A percentile compares a stretch with the other conserved stretches of the same genome.
Conservation (phyloP, 2,797 vertebrate genomes). For the Enteromius anoplus region DNA sequence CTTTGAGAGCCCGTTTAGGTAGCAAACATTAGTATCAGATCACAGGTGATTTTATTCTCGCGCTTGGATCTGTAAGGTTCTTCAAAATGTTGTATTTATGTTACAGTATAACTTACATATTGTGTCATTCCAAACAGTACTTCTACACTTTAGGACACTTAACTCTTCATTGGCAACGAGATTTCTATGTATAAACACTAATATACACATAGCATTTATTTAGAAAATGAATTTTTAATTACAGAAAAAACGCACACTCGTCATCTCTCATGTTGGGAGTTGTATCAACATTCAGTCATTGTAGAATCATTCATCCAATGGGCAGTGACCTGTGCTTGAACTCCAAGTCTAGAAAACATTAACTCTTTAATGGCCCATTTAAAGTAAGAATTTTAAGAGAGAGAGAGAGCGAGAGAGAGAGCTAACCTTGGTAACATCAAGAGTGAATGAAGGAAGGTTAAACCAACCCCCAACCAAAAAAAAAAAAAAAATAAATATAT, state of each 20-base stretch:
- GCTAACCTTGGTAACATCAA: too few relatives aligned
- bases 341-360: conserved; percentile 25
- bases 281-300: background rate
- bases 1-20: conserved; percentile 21
- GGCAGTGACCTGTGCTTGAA: conserved; percentile 9
- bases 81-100: background rate
- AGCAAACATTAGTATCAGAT: conserved; percentile 29
- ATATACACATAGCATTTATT: background rate
- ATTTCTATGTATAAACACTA: background rate
- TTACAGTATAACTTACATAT: background rate
- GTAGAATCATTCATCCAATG: background rate
- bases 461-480: too few relatives aligned
- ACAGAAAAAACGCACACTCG: background rate
- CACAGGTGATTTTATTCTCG: conserved; percentile 11
- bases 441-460: too few relatives aligned
- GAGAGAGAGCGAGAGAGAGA: too few relatives aligned
- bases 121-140: background rate
- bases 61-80: background rate
- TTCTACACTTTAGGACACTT: background rate
- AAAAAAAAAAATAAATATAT: too few relatives aligned
- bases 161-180: background rate
- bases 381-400: background rate
- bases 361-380: conserved; percentile 14
- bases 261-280: background rate
- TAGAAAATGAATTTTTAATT: background rate